Conservation (phyloP, 1,140 invertebrate species). For the Zaprionus kolodkinae region DNA sequence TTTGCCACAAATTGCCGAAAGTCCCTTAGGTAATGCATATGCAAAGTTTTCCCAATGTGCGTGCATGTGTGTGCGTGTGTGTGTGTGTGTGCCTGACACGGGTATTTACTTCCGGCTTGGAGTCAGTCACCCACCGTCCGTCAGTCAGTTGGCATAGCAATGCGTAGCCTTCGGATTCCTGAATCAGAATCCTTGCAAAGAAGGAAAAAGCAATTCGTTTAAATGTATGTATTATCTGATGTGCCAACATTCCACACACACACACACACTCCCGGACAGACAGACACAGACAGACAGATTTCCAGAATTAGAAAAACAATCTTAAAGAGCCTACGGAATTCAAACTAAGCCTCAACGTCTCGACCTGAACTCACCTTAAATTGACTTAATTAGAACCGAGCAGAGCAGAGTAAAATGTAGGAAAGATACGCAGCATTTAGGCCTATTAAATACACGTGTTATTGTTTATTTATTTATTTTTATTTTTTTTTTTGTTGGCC, state of each 20-base stretch:
- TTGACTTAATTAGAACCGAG: constrained; percentile 32
- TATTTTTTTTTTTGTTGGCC: constrained; percentile 9
- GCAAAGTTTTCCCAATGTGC: constrained; percentile 15
- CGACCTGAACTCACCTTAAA: not conserved
- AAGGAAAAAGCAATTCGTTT: not conserved
- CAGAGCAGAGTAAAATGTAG: constrained; percentile 29
- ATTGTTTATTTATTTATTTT: constrained; percentile 42
- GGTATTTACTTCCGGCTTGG: constrained; percentile 1
- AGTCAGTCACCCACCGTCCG: constrained; percentile 1
- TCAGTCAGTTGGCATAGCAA: not conserved
- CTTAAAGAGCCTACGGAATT: constrained; percentile 13
- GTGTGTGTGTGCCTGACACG: constrained; percentile 3
- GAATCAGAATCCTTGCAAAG: not conserved
- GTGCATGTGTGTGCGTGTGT: not conserved
- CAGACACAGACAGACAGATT: not conserved
- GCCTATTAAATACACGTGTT: constrained; percentile 60
- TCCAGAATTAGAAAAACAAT: not conserved
- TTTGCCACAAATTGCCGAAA: constrained; percentile 35
- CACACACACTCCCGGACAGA: not conserved
- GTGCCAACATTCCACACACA: not conserved
- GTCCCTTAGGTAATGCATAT: constrained; percentile 42
- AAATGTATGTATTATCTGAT: not conserved
- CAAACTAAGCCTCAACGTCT: constrained; percentile 1
- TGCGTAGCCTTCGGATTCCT: not conserved
- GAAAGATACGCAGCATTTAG: constrained; percentile 11